Evolutionary conservation across 2,113 vertebrate species (phyloP), one percentile per base, ranked within the genome.

Genomic region (Melospiza georgiana): DNA sequence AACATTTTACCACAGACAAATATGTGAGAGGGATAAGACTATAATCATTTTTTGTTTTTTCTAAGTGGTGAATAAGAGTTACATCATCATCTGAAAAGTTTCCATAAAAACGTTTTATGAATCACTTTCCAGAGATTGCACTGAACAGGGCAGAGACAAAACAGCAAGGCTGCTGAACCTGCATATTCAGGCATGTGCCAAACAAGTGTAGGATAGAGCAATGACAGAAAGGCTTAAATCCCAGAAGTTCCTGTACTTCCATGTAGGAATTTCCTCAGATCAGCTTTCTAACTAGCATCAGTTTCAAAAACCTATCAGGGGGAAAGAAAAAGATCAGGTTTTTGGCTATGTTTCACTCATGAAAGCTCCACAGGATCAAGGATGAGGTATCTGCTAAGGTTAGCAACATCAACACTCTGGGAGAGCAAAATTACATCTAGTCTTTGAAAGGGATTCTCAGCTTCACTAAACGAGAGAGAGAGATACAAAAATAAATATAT

Each of bases 221-320:
- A 41, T 14, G 41, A 61, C n/a, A 67, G 52, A 85, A 83, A 35
- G 27, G 24, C 77, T 88, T 33, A 76, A 90, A 77, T 54, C 49
- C 35, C 82, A 90, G 62, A 37, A 54, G 59, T 46, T 82, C 30
- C 27, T 3, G 12, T 33, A 63, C 14, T 84, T 43, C 9, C 69
- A 10, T 8, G 8, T 1, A 90, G 54, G 24, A 76, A 63, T 63
- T 71, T 79, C 79, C 37, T 79, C 67, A 49, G 48, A 69, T 10
- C 2, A 0, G 11, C 54, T 72, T 84, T 91, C 62, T 46, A 75
- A 63, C 48, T 33, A 66, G 30, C 25, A 76, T 2, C 0, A 0
- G 44, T 54, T 85, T 63, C 63, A 58, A 72, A 65, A 62, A 87
- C 30, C 16, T 43, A 52, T 3, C 35, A 43, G 1, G 15, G 43